Base-by-base conservation (phyloP, 2,113 vertebrate genomes). In the Ochotona curzoniae region DNA sequence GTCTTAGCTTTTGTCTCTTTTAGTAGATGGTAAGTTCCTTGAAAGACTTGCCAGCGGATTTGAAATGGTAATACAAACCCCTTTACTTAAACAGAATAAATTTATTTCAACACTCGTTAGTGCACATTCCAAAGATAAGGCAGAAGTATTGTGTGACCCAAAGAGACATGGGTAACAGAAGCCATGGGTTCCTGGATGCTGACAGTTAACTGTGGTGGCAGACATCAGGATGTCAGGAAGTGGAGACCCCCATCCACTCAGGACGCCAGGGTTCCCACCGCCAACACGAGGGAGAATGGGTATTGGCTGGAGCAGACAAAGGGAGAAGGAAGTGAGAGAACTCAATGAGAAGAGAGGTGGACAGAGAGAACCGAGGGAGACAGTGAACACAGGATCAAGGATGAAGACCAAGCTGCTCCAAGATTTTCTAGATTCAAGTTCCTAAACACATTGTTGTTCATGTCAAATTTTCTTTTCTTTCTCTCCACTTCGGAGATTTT, bases 1-100 rank as follows among this genome's bases (percentile, higher is more conserved):
- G 7, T 3, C 32, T 54, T 67, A 66, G 11, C 38, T 67, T 79
- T 35, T 84, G 7, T 87, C 67, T 93, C 66, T 91, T 85, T 20
- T 15, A 4, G 26, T 60, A 35, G 30, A 67, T 63, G 44, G 8
- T 12, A 76, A 78, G 4, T 44, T 85, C 54, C n/a, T 73, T 63
- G 49, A 71, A 73, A n/a, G 69, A 73, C 38, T 20, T 8, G 32
- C 38, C 32, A 38, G 71, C 61, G 5, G 25, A 64, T 32, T 44
- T 93, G 10, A 32, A 28, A 18, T 0, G 13, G 51, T 1, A 66
- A 13, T 13, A 8, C 44, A 83, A 25, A 82, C 17, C 21, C 9
- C 70, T 66, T 51, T 79, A 57, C 63, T 35, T 75, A 73, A 73
- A 54, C 10, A 64, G 20, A 23, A 23, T 18, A 28, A 67, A 18